phyloP scores from a whole-genome alignment of 1,140 invertebrate genomes.

The Drosophila ambigua region DNA sequence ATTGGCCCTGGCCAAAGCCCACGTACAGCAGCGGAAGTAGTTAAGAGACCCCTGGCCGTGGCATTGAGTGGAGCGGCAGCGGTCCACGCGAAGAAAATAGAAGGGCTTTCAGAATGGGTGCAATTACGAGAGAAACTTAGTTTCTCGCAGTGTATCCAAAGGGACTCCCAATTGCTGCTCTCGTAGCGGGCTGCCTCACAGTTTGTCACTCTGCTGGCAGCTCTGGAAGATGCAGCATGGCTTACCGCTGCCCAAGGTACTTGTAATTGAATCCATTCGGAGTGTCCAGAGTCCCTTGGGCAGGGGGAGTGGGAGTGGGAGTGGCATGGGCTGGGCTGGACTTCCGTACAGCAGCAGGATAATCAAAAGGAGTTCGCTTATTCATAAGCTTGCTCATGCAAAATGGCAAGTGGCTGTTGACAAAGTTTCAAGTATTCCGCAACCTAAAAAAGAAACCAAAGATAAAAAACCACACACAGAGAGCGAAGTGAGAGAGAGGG shows the following conservation, averaged over 20 bases:
- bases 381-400: conserved; percentile 68
- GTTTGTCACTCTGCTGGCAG: conserved; percentile 75
- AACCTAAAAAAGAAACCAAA: conserved; percentile 22
- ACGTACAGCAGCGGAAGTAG: conserved; percentile 48
- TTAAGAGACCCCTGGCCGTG: conserved; percentile 22
- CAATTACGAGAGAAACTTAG: too few relatives aligned
- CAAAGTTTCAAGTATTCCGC: conserved; percentile 66
- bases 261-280: conserved; percentile 64
- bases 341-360: neutral
- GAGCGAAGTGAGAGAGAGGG: conserved; percentile 1
- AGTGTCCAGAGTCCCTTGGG: conserved; percentile 26
- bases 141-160: too few relatives aligned
- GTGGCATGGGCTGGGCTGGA: too few relatives aligned
- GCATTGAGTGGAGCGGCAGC: too few relatives aligned
- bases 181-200: conserved; percentile 29
- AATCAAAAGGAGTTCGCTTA: conserved; percentile 27
- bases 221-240: conserved; percentile 40
- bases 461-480: conserved; percentile 19
- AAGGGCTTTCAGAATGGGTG: too few relatives aligned
- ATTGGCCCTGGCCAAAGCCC: conserved; percentile 54
- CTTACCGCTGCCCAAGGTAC: conserved; percentile 69
- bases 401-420: conserved; percentile 67
- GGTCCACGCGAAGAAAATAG: too few relatives aligned
- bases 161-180: too few relatives aligned
- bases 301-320: too few relatives aligned